Evolutionary conservation across 2,888 invertebrate species (phyloP), one percentile per base, ranked within the genome.

Genomic region (Drosophila anomelani): DNA sequence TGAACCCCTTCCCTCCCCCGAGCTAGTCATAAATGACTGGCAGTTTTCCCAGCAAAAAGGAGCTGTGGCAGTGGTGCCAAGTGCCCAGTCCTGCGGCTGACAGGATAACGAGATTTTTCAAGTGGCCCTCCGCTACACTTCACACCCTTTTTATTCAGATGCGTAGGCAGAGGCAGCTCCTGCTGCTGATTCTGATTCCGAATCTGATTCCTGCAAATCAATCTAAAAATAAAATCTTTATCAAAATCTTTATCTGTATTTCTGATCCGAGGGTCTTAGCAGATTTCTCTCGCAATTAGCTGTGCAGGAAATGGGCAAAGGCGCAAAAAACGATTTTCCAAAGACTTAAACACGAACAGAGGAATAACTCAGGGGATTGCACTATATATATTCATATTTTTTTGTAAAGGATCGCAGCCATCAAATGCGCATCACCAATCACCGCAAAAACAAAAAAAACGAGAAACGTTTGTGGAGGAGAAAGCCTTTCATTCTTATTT

Each of bases 101-200:
- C 91, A 91, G 91, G 81, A 89, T 91, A 91, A 91, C 90, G 91
- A 91, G 91, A 91, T 91, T 90, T 78, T 85, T 91, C 82, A 88
- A 91, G 91, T 91, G 91, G 81, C 59, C 77, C 62, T 39, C 53
- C 77, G 53, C 62, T 36, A 44, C 73, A 58, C 61, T 85, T 88
- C 78, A 81, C 88, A 86, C 88, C 86, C 82, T 73, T 76, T 56
- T 26, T 12, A 57, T 61, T 54, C 47, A 46, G 62, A 47, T 47
- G 51, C 64, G 66, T 44, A 58, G 17, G 26, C 26, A 26, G 38
- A n/a, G 12, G 44, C 55, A 7, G 43, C 39, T 29, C 53, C 39
- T 20, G 20, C 54, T n/a, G 15, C n/a, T 26, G 46, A 15, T 26
- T 29, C 47, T n/a, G 47, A 29, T 29, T 15, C 15, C 26, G 47